Evolutionary conservation across 2,888 invertebrate species (phyloP).

Genomic region (Pardosa pseudoannulata): DNA sequence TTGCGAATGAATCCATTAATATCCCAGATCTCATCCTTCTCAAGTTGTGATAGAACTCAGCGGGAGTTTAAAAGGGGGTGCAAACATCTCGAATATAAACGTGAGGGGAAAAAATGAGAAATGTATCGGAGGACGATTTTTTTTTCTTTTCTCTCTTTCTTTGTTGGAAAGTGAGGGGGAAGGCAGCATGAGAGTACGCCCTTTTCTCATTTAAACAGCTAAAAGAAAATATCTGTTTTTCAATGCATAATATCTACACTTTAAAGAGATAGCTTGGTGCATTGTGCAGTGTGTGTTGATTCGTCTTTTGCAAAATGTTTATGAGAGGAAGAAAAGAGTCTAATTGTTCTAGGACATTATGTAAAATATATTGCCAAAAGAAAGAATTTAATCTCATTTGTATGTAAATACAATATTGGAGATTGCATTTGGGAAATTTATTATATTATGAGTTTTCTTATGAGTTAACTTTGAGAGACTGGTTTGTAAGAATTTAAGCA

Average conservation of each 20-base stretch:
- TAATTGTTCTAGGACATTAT: no score
- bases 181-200: not conserved
- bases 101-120: constrained; percentile 3
- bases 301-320: no score
- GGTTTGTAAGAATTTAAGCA: no score
- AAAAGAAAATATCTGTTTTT: not conserved
- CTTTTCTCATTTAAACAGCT: constrained; percentile 16
- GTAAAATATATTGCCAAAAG: no score
- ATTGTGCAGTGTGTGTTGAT: no score
- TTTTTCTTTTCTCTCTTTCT: not conserved
- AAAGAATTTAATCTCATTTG: no score
- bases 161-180: not conserved
- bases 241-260: not conserved
- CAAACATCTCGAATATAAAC: constrained; percentile 18
- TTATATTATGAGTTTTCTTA: no score
- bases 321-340: no score
- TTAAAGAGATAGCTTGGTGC: not conserved
- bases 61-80: constrained; percentile 43
- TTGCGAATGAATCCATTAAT: constrained; percentile 35
- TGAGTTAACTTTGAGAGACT: no score
- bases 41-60: constrained; percentile 24
- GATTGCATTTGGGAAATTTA: no score
- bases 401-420: no score
- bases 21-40: constrained; percentile 14
- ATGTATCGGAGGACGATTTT: constrained; percentile 35